Percentiles rank a stretch among this genome's conserved stretches.
phyloP scores from a whole-genome alignment of 2,888 invertebrate species.

The Cryptus viduatorius region DNA sequence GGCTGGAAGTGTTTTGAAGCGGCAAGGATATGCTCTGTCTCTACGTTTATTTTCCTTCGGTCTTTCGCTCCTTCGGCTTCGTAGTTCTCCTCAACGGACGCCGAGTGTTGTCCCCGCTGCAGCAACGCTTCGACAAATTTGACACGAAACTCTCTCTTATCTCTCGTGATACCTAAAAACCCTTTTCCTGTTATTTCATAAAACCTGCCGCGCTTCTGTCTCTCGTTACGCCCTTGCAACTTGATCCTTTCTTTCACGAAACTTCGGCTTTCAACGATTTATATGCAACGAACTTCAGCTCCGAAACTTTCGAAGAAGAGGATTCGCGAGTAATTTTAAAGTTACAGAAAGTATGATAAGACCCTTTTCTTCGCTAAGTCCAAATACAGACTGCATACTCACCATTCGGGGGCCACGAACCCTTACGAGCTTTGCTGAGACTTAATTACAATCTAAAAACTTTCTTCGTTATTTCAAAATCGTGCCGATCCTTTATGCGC shows the following conservation, averaged over 20 bases:
- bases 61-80: constrained; percentile 10
- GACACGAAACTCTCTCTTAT: constrained; percentile 15
- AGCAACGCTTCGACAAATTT: constrained; percentile 30
- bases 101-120: constrained; percentile 12
- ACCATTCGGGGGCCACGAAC: not conserved
- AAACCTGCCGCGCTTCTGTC: not conserved
- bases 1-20: constrained; percentile 34
- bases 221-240: constrained; percentile 4
- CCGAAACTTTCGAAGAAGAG: constrained; percentile 7
- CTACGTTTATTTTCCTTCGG: not conserved
- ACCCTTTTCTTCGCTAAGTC: not conserved
- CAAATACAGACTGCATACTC: not conserved
- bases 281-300: not conserved
- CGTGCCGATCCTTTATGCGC: not conserved
- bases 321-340: constrained; percentile 28
- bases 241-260: not conserved
- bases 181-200: not conserved
- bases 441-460: constrained; percentile 23
- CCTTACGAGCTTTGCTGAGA: constrained; percentile 4
- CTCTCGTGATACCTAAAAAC: not conserved
- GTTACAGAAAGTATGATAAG: not conserved
- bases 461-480: not conserved
- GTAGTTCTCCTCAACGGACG: not conserved
- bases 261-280: constrained; percentile 1
- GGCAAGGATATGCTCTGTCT: constrained; percentile 5